Conservation (phyloP, 2,113 vertebrate species). For the Alligator sinensis region DNA sequence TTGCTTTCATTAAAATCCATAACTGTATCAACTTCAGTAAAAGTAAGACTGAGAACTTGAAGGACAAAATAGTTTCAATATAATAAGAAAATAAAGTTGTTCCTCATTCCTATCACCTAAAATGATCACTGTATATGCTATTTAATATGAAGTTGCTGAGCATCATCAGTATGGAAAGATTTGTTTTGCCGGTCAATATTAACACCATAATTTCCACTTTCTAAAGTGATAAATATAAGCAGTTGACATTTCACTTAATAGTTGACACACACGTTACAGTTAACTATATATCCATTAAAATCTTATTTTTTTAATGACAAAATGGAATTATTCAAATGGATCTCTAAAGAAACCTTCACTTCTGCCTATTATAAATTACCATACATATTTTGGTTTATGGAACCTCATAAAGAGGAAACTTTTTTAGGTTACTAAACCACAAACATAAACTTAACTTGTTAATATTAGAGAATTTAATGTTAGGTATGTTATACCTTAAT, state of each 20-base stretch:
- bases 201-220: constrained; percentile 29
- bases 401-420: neutral
- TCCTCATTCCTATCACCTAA: neutral
- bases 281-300: constrained; percentile 43
- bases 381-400: constrained; percentile 13
- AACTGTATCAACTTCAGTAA: neutral
- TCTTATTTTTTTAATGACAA: constrained; percentile 34
- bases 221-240: constrained; percentile 29
- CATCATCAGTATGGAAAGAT: constrained; percentile 21
- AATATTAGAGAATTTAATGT: neutral
- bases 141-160: neutral
- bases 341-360: constrained; percentile 26
- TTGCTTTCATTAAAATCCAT: neutral
- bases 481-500: neutral
- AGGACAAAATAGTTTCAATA: neutral
- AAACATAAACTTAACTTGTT: neutral
- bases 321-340: constrained; percentile 33
- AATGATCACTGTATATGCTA: neutral
- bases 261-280: constrained; percentile 12
- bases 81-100: neutral
- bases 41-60: neutral
- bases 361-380: neutral
- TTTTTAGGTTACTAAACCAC: neutral
- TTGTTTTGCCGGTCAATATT: constrained; percentile 25
- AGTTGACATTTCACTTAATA: constrained; percentile 21